Conservation (phyloP, 1,140 invertebrate species). For the Drosophila setifemur region DNA sequence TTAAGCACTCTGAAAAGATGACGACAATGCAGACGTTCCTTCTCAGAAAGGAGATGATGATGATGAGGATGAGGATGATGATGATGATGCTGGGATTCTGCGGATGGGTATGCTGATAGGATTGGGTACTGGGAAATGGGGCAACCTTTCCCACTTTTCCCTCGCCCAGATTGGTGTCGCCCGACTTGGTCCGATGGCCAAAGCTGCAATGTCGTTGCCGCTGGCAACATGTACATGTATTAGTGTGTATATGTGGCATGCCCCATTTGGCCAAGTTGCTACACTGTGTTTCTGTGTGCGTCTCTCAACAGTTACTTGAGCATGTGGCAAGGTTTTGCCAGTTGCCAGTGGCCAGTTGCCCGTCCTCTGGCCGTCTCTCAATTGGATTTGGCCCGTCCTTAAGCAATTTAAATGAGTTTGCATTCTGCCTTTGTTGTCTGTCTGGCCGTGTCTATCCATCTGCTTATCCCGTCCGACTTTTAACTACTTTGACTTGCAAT, state of each 20-base stretch:
- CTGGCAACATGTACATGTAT: conserved; percentile 57
- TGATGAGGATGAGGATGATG: conserved; percentile 21
- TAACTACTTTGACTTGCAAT: conserved; percentile 76
- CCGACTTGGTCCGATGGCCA: conserved; percentile 66
- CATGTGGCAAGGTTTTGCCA: conserved; percentile 30
- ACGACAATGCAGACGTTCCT: conserved; percentile 50
- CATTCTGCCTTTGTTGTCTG: conserved; percentile 55
- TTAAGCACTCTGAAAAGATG: conserved; percentile 80
- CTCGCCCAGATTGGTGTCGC: conserved; percentile 66
- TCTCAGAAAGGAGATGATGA: no score
- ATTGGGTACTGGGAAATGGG: conserved; percentile 7
- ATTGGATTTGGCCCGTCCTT: conserved; percentile 64
- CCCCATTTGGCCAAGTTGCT: conserved; percentile 44
- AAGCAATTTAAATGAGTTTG: conserved; percentile 74
- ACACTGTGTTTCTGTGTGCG: conserved; percentile 14
- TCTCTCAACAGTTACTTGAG: conserved; percentile 40
- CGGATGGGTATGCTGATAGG: not conserved
- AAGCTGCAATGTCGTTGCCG: conserved; percentile 55
- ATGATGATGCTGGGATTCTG: not conserved
- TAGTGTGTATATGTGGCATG: conserved; percentile 52
- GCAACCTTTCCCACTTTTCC: conserved; percentile 8
- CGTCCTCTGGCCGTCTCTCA: conserved; percentile 48
- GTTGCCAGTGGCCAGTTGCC: not conserved
- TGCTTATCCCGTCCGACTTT: conserved; percentile 11
- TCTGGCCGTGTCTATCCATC: conserved; percentile 9